phyloP scores from a whole-genome alignment of 2,888 invertebrate genomes.

The Erebia aethiops region DNA sequence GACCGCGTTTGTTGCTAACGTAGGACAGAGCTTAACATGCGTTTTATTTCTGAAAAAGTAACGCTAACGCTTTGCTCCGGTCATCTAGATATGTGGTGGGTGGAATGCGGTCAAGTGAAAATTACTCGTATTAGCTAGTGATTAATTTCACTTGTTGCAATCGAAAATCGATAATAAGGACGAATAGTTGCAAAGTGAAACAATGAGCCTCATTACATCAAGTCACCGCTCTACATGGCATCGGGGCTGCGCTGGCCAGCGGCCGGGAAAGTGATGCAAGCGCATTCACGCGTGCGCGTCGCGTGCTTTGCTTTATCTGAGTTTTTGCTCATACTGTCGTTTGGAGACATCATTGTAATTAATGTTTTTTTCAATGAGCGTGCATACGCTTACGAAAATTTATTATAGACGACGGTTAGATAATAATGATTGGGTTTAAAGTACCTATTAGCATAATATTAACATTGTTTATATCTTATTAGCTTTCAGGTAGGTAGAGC shows the following conservation, averaged over 20 bases:
- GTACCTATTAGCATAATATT: not conserved
- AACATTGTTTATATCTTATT: not conserved
- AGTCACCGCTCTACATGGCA: slow-evolving; percentile 55
- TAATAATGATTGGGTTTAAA: not conserved
- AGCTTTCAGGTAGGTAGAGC: not conserved
- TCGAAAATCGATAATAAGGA: slow-evolving; percentile 20
- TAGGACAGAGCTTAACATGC: too few species aligned
- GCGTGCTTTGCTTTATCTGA: slow-evolving; percentile 49
- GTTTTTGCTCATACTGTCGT: slow-evolving; percentile 40
- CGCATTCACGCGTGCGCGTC: slow-evolving; percentile 52
- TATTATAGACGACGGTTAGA: not conserved
- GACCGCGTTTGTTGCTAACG: too few species aligned
- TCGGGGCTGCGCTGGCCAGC: slow-evolving; percentile 45
- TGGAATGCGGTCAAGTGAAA: not conserved
- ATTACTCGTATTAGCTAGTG: not conserved
- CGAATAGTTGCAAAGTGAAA: slow-evolving; percentile 36
- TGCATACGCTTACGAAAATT: slow-evolving; percentile 4
- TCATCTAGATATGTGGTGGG: too few species aligned
- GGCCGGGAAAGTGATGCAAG: slow-evolving; percentile 56
- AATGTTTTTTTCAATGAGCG: slow-evolving; percentile 2
- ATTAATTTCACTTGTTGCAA: slow-evolving; percentile 14
- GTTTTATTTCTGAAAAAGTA: too few species aligned
- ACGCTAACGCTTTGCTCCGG: too few species aligned
- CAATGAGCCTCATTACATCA: slow-evolving; percentile 57
- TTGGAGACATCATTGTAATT: slow-evolving; percentile 21